These are phyloP conservation scores for Emydura subglobosa DNA, from an alignment of 2,113 vertebrate species.

Conservation along the genomic window DNA sequence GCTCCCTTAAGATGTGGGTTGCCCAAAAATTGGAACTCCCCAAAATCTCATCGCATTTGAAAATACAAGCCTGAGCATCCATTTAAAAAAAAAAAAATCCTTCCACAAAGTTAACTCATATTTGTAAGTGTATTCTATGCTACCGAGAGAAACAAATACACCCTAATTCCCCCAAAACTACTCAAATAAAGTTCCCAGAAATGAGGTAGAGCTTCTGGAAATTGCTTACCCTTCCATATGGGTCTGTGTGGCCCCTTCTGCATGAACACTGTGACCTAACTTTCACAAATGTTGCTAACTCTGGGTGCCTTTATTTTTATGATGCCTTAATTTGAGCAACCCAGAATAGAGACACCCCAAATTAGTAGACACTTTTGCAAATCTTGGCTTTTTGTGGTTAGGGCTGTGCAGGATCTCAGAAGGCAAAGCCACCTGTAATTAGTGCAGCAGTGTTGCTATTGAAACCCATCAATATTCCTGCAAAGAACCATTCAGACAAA, in stretches of 20 bases:
- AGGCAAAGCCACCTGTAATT: fast-evolving
- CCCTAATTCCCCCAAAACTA: neutral
- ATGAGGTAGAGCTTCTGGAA: neutral
- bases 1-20: neutral
- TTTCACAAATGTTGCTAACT: neutral
- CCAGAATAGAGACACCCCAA: neutral
- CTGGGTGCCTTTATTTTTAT: neutral
- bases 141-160: neutral
- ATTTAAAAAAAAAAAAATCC: neutral
- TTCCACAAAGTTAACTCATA: neutral
- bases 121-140: neutral
- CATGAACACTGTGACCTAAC: neutral
- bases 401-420: neutral
- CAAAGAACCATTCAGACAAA: neutral
- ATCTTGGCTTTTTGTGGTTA: neutral
- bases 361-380: neutral
- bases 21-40: neutral
- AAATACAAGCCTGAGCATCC: neutral
- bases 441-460: neutral
- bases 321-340: neutral
- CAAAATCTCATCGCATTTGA: neutral
- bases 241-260: fast-evolving
- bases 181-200: neutral
- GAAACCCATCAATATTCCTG: neutral
- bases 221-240: neutral